These are phyloP conservation scores for Sardinella longiceps DNA, from an alignment of 2,797 vertebrate genomes.

Conservation along the genomic window DNA sequence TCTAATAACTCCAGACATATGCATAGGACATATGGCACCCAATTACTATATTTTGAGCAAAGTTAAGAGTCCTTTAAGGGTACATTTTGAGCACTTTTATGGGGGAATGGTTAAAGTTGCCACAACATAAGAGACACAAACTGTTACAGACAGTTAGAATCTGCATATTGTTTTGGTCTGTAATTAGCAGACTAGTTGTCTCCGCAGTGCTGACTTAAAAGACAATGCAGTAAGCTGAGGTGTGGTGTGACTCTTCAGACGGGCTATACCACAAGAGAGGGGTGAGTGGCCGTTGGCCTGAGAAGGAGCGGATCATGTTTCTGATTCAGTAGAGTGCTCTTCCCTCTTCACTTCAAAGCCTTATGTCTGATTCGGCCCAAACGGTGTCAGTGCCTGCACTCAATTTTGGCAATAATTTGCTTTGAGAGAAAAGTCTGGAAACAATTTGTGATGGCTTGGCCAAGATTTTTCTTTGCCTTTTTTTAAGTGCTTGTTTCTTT, in stretches of 20 bases:
- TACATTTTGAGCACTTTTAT: neutral
- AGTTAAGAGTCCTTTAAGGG: neutral
- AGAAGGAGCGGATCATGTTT: constrained; percentile 40
- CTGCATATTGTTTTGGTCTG: neutral
- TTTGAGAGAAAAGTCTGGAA: constrained; percentile 76
- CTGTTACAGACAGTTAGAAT: constrained; percentile 1
- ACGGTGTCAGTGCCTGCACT: constrained; percentile 75
- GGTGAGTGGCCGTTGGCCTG: neutral
- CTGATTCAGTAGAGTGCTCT: constrained; percentile 57
- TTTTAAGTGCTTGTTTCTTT: constrained; percentile 23
- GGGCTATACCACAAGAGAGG: neutral
- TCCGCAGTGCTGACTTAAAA: constrained; percentile 37
- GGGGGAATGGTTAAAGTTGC: neutral
- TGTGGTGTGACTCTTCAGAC: neutral
- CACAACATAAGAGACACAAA: neutral
- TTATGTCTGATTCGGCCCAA: constrained; percentile 71
- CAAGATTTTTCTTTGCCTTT: constrained; percentile 57
- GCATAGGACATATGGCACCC: constrained; percentile 31
- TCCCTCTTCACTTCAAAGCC: constrained; percentile 70
- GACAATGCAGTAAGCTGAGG: neutral
- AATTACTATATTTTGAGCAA: constrained; percentile 26
- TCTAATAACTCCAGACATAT: constrained; percentile 28
- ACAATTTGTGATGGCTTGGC: constrained; percentile 76
- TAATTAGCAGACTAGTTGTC: neutral
- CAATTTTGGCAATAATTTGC: constrained; percentile 79